Percentiles rank a stretch among this genome's conserved stretches.
These are phyloP conservation scores for Spilosoma lubricipeda DNA, from an alignment of 2,888 invertebrate species.

Conservation along the genomic window DNA sequence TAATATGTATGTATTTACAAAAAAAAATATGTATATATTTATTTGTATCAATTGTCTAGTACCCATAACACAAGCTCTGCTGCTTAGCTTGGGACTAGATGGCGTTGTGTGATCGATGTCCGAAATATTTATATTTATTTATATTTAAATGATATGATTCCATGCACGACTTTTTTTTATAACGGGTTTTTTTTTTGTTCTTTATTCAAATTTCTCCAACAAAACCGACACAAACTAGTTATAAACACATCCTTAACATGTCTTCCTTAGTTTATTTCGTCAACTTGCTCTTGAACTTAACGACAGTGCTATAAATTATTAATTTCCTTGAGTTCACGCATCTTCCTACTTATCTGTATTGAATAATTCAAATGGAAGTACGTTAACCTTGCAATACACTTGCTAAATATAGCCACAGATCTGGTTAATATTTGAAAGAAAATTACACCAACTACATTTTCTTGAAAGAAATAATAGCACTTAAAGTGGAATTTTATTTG, in stretches of 20 bases:
- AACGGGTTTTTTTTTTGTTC: not conserved
- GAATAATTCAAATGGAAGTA: not conserved
- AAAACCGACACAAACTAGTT: not conserved
- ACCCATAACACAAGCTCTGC: too few species aligned
- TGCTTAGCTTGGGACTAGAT: too few species aligned
- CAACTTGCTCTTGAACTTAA: slow-evolving; percentile 12
- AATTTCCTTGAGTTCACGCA: slow-evolving; percentile 13
- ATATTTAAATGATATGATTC: too few species aligned
- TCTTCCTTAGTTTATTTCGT: slow-evolving; percentile 16
- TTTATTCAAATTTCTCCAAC: not conserved
- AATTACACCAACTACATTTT: slow-evolving; percentile 6
- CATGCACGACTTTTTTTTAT: not conserved
- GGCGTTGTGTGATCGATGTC: too few species aligned
- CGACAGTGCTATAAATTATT: slow-evolving; percentile 5
- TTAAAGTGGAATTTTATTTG: not conserved
- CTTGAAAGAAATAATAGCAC: not conserved
- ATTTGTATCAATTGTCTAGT: too few species aligned
- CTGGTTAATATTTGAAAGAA: slow-evolving; percentile 10
- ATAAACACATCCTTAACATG: slow-evolving; percentile 4
- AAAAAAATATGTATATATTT: too few species aligned
- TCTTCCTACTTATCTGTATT: slow-evolving; percentile 10
- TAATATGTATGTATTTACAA: too few species aligned
- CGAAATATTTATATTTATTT: too few species aligned
- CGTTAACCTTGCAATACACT: slow-evolving; percentile 1
- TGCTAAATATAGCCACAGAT: not conserved